These are phyloP conservation scores for Acromyrmex echinatior DNA, from an alignment of 1,140 invertebrate species.

Conservation along the genomic window DNA sequence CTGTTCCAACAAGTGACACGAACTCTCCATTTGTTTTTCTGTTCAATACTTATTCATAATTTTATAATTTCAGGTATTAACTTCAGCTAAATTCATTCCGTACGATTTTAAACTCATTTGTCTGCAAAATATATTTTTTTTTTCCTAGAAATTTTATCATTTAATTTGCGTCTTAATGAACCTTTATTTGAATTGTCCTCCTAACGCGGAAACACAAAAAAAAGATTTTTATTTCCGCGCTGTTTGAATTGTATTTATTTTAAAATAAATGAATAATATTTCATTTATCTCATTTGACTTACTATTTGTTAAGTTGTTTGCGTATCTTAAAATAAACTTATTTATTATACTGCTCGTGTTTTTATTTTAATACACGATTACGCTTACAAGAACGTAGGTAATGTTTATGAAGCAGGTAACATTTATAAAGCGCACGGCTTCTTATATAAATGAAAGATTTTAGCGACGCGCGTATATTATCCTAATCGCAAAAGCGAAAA, in stretches of 20 bases:
- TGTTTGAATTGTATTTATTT: neutral
- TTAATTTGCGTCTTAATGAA: neutral
- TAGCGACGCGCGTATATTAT: neutral
- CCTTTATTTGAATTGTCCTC: neutral
- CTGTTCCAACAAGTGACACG: neutral
- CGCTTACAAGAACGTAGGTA: neutral
- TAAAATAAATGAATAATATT: neutral
- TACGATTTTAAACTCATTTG: neutral
- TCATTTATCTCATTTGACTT: neutral
- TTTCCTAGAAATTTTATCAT: neutral
- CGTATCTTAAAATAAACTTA: neutral
- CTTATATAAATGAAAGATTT: slow-evolving; percentile 49
- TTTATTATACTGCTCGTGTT: neutral
- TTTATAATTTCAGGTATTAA: neutral
- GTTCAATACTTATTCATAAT: neutral
- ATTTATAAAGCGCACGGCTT: slow-evolving; percentile 1
- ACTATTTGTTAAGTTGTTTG: neutral
- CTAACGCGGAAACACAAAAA: neutral
- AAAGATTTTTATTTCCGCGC: neutral
- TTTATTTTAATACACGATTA: neutral
- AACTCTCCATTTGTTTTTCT: neutral
- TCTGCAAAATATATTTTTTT: neutral
- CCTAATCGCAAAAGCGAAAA: slow-evolving; percentile 18
- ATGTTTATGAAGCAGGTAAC: neutral
- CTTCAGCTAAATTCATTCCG: neutral